Evolutionary conservation across 2,888 invertebrate species (phyloP), one percentile per base, ranked within the genome.

Genomic region (Habrosyne pyritoides): DNA sequence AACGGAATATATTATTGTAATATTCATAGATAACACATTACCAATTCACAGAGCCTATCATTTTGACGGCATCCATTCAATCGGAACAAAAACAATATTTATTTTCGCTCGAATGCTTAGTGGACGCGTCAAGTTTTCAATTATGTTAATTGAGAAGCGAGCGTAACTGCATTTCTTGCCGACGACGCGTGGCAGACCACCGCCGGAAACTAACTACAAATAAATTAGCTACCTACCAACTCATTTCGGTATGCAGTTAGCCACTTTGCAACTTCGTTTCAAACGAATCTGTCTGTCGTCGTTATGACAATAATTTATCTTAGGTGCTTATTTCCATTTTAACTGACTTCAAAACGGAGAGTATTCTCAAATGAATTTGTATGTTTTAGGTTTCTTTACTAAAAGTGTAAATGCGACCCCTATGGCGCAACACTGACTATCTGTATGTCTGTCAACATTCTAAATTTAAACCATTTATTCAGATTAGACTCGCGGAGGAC

Each of bases 131-230:
- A 72, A 79, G 73, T 78, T 79, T 75, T 74, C 76, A 81, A 85
- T 83, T 85, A 83, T 84, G 81, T 69, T 83, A 85, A 85, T 83
- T 79, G 73, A 70, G 61, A 59, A 60, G 65, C 63, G 61, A 69
- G 67, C 61, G 55, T 57, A 64, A 54, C 75, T 66, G 77, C 81
- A 79, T 81, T 81, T 83, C 81, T 84, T 77, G 78, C 58, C 66
- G 66, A 54, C 68, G 72, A 83, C 66, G 81, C 79, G 73, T 78
- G 64, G 57, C 65, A 61, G 57, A 61, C 67, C 59, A 59, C 61
- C 62, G 56, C 60, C 61, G 42, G 42, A 42, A 67, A 57, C 62
- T 60, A 66, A 69, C 61, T 59, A 66, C 69, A 70, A 72, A 67
- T 69, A 60, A 67, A 64, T 67, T 63, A 68, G 59, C 53, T 54